A percentile compares a stretch with the other conserved stretches of the same genome.
phyloP scores from a whole-genome alignment of 2,888 invertebrate genomes.

The Tigriopus californicus region DNA sequence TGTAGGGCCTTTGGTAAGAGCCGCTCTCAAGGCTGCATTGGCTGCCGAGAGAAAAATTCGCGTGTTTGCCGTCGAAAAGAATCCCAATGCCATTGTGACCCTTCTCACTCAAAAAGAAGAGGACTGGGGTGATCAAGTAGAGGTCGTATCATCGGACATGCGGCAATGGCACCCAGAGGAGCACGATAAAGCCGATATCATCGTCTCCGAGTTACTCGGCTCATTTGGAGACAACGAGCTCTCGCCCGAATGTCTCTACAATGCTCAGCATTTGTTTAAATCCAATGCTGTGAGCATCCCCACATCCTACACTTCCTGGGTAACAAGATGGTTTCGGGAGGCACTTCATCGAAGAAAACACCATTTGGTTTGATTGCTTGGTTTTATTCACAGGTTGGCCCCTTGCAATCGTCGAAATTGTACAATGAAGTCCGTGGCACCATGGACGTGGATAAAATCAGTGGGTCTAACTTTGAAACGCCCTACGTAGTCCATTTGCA shows the following conservation, averaged over 20 bases:
- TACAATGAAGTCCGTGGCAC: constrained; percentile 46
- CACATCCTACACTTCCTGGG: constrained; percentile 63
- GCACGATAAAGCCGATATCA: constrained; percentile 57
- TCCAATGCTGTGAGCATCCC: constrained; percentile 82
- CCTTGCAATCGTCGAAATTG: constrained; percentile 55
- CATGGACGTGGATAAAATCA: constrained; percentile 31
- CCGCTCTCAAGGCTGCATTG: constrained; percentile 58
- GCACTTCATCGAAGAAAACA: too few species aligned
- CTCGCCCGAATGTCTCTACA: constrained; percentile 92
- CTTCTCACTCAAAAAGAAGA: constrained; percentile 52
- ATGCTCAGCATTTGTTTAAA: constrained; percentile 67
- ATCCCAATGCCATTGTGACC: constrained; percentile 82
- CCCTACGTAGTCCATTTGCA: constrained; percentile 82
- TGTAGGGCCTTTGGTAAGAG: constrained; percentile 30
- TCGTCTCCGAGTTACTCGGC: constrained; percentile 86
- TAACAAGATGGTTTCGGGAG: constrained; percentile 29
- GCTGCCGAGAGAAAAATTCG: constrained; percentile 50
- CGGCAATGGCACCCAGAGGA: constrained; percentile 56
- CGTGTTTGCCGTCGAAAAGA: constrained; percentile 92
- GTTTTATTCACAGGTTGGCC: background rate
- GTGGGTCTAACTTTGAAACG: constrained; percentile 45
- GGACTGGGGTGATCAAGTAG: constrained; percentile 49
- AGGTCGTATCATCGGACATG: constrained; percentile 69
- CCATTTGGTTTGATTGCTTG: background rate
- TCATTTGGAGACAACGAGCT: constrained; percentile 98